Percentiles rank a stretch among this genome's conserved stretches.
These are phyloP conservation scores for Pseudopodoces humilis DNA, from an alignment of 2,113 vertebrate species.

Conservation along the genomic window DNA sequence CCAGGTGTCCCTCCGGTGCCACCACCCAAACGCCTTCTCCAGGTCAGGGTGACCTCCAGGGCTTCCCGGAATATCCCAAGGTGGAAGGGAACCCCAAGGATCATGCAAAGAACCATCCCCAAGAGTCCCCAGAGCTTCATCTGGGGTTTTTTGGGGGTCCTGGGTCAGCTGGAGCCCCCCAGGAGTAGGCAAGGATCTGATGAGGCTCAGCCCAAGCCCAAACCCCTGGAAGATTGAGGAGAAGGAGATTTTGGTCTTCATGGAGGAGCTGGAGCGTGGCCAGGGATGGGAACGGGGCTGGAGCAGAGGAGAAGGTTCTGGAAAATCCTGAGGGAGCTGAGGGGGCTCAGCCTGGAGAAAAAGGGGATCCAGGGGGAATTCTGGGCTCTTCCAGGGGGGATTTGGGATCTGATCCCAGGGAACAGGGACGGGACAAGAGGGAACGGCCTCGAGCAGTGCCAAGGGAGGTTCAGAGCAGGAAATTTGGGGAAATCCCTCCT, in stretches of 20 bases:
- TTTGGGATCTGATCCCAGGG: not conserved
- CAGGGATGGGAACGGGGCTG: not conserved
- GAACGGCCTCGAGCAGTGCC: not conserved
- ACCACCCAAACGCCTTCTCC: not conserved
- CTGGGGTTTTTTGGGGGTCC: not conserved
- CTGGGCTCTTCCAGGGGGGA: fast-evolving
- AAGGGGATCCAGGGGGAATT: not conserved
- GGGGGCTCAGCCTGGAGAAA: not conserved
- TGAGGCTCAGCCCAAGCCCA: not conserved
- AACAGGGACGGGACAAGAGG: not conserved
- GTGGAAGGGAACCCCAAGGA: not conserved
- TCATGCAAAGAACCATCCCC: not conserved
- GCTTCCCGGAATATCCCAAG: not conserved
- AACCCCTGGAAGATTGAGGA: fast-evolving
- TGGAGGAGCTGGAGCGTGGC: fast-evolving
- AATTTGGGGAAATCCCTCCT: not conserved
- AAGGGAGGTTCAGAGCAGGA: not conserved
- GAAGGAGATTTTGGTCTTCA: fast-evolving
- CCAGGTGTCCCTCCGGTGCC: too few relatives aligned
- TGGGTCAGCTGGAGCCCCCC: not conserved
- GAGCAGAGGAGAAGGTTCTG: not conserved
- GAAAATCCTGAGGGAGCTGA: too few relatives aligned
- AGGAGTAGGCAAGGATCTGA: not conserved
- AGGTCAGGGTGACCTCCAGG: not conserved
- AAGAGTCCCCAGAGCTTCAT: too few relatives aligned